These are phyloP conservation scores for Erpetoichthys calabaricus DNA, from an alignment of 2,797 vertebrate genomes.

Conservation along the genomic window DNA sequence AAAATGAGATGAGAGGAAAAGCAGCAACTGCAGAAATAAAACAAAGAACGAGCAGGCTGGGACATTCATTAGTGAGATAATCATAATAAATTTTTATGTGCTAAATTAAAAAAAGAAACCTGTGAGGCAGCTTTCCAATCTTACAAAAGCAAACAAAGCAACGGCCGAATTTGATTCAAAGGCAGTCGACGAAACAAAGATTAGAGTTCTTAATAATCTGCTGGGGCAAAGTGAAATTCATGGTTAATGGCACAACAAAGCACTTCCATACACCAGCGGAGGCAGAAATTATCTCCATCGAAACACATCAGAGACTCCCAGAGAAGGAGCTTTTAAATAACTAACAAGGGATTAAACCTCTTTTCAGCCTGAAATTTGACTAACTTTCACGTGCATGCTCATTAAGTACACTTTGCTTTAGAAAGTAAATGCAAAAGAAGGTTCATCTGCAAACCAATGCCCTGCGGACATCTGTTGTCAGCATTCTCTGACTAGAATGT, in stretches of 20 bases:
- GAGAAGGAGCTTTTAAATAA: conserved; percentile 16
- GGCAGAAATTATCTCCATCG: conserved; percentile 46
- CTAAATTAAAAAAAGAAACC: too few relatives aligned
- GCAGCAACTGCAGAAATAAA: too few relatives aligned
- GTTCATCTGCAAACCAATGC: neutral
- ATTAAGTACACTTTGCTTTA: conserved; percentile 5
- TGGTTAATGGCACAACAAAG: conserved; percentile 50
- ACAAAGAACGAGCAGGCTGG: too few relatives aligned
- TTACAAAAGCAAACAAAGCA: neutral
- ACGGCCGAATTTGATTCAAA: conserved; percentile 25
- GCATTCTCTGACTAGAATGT: neutral
- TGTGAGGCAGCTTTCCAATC: too few relatives aligned
- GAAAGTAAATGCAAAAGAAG: neutral
- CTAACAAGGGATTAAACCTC: conserved; percentile 4
- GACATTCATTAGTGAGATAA: too few relatives aligned
- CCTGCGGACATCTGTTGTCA: neutral
- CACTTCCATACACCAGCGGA: conserved; percentile 44
- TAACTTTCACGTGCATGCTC: conserved; percentile 6
- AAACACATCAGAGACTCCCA: conserved; percentile 29
- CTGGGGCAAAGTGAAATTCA: conserved; percentile 38
- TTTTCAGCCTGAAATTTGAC: conserved; percentile 1
- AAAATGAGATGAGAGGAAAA: too few relatives aligned
- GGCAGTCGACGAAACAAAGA: conserved; percentile 28
- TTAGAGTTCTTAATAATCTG: conserved; percentile 56
- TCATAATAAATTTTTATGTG: too few relatives aligned